These are phyloP conservation scores for Dichetophora obliterata DNA, from an alignment of 2,888 invertebrate species.

Conservation along the genomic window DNA sequence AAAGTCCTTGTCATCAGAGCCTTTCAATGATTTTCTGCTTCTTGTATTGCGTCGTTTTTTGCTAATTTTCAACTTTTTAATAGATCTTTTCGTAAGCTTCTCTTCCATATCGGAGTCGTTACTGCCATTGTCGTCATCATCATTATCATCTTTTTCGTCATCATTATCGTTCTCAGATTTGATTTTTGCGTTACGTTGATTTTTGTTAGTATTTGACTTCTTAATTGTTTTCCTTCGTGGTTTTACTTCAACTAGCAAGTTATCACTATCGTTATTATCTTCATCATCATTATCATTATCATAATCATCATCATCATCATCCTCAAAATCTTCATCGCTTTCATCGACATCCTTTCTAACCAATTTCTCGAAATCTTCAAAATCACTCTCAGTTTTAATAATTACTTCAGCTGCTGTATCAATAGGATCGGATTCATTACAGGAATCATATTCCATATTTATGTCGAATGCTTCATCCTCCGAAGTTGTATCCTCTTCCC, in stretches of 20 bases:
- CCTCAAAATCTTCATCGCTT: background rate
- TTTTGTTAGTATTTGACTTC: no score
- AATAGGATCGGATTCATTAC: conserved; percentile 37
- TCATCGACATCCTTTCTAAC: conserved; percentile 5
- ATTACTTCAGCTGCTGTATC: conserved; percentile 30
- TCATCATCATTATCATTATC: background rate
- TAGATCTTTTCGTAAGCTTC: conserved; percentile 24
- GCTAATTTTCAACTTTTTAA: background rate
- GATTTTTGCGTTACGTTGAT: no score
- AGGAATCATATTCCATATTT: conserved; percentile 4
- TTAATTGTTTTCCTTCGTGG: no score
- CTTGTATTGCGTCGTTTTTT: background rate
- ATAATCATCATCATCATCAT: no score
- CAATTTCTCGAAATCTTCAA: conserved; percentile 25
- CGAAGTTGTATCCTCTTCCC: background rate
- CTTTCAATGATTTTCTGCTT: background rate
- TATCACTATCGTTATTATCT: background rate
- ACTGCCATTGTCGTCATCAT: conserved; percentile 35
- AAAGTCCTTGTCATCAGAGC: background rate
- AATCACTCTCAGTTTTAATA: conserved; percentile 37
- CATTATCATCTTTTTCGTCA: conserved; percentile 9
- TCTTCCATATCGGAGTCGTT: conserved; percentile 35
- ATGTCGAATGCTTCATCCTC: conserved; percentile 31
- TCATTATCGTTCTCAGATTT: background rate
- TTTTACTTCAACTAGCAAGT: background rate